These are phyloP conservation scores for Arrhamphus sclerolepis DNA, from an alignment of 2,797 vertebrate species.

Conservation along the genomic window DNA sequence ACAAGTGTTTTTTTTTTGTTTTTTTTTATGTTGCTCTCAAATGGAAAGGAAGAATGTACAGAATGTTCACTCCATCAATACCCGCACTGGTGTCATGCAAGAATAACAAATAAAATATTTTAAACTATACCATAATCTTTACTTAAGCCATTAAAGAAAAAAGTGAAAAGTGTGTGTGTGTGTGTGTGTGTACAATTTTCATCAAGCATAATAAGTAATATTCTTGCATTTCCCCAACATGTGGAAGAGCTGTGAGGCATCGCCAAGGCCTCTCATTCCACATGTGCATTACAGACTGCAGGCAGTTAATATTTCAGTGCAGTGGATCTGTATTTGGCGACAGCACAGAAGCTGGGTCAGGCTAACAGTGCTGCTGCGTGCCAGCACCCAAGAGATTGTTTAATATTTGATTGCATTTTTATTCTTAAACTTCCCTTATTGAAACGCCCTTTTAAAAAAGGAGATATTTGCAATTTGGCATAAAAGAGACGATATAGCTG, in stretches of 20 bases:
- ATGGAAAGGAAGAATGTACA: no score
- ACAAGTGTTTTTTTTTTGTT: no score
- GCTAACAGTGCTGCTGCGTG: constrained; percentile 67
- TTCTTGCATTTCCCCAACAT: constrained; percentile 24
- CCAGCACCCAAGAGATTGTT: constrained; percentile 65
- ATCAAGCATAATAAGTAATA: neutral
- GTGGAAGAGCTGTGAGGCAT: constrained; percentile 7
- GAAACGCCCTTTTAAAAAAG: constrained; percentile 48
- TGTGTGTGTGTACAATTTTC: no score
- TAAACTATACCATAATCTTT: no score
- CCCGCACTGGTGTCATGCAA: no score
- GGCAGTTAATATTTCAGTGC: constrained; percentile 76
- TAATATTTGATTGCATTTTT: constrained; percentile 71
- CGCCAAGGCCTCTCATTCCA: constrained; percentile 29
- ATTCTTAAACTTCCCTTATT: constrained; percentile 48
- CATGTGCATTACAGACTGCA: constrained; percentile 65
- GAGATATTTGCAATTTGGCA: neutral
- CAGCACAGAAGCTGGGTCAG: constrained; percentile 59
- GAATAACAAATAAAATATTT: no score
- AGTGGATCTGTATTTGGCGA: constrained; percentile 64
- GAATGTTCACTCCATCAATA: no score
- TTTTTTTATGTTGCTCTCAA: no score
- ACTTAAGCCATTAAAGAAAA: no score
- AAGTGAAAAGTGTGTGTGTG: no score
- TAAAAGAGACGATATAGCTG: no score